Percentiles rank a stretch among this genome's conserved stretches.
These are phyloP conservation scores for Ptychochromis oligacanthus DNA, from an alignment of 2,113 vertebrate species.

Conservation along the genomic window DNA sequence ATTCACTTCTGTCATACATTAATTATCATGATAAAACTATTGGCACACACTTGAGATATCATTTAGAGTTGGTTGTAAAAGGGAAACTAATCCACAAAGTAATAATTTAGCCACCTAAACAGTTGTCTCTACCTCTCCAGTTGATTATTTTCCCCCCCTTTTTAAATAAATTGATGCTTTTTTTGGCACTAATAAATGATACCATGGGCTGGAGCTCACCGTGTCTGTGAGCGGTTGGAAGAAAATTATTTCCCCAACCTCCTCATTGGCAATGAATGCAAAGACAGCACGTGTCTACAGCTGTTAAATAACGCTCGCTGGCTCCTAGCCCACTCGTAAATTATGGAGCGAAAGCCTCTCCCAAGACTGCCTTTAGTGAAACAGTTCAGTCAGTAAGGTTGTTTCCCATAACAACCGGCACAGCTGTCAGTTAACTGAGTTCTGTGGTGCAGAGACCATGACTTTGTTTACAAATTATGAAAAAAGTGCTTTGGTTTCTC, in stretches of 20 bases:
- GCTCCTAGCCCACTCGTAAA: slow-evolving; percentile 63
- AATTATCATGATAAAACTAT: slow-evolving; percentile 36
- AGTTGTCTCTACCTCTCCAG: neutral
- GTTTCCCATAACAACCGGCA: slow-evolving; percentile 29
- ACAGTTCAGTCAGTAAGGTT: slow-evolving; percentile 36
- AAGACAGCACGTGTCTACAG: slow-evolving; percentile 44
- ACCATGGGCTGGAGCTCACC: neutral
- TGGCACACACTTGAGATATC: neutral
- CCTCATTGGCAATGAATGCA: slow-evolving; percentile 53
- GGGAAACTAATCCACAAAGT: slow-evolving; percentile 15
- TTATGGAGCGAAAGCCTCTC: slow-evolving; percentile 45
- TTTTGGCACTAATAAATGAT: slow-evolving; percentile 30
- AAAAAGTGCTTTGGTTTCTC: neutral
- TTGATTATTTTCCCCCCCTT: slow-evolving; percentile 23
- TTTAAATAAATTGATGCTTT: slow-evolving; percentile 17
- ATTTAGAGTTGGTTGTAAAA: neutral
- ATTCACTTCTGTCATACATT: slow-evolving; percentile 33
- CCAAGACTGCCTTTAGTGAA: slow-evolving; percentile 49
- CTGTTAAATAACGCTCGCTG: slow-evolving; percentile 60
- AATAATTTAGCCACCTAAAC: slow-evolving; percentile 24
- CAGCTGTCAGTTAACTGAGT: slow-evolving; percentile 30
- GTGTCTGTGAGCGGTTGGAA: slow-evolving; percentile 14
- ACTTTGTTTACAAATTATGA: slow-evolving; percentile 30
- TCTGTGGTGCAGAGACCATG: slow-evolving; percentile 24
- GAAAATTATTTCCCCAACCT: slow-evolving; percentile 62